Conservation (phyloP, 2,113 vertebrate genomes). For the Madoqua kirkii region DNA sequence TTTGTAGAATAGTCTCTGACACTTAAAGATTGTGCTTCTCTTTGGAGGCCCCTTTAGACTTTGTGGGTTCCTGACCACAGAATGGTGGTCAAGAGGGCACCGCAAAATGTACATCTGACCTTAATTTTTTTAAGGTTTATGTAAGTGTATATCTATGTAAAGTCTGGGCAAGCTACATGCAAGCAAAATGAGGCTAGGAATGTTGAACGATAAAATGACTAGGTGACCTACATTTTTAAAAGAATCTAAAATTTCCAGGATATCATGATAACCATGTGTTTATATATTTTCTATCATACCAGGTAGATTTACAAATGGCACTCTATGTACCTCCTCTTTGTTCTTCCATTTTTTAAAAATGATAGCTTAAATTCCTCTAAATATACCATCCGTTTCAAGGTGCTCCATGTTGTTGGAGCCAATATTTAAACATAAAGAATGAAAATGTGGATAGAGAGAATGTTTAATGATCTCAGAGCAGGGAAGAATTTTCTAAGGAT, state of each 20-base stretch:
- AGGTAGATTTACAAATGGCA: neutral
- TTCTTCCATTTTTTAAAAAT: neutral
- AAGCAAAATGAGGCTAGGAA: neutral
- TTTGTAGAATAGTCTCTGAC: too few relatives aligned
- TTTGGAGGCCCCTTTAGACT: neutral
- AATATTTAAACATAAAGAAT: neutral
- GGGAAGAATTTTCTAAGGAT: neutral
- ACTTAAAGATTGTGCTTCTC: neutral
- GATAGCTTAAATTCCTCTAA: neutral
- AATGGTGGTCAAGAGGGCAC: neutral
- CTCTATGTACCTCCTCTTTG: neutral
- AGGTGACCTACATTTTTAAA: slow-evolving; percentile 8
- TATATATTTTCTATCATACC: neutral
- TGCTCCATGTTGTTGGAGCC: neutral
- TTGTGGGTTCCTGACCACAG: neutral
- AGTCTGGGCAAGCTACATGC: neutral
- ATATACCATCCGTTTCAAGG: neutral
- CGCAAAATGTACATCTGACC: neutral
- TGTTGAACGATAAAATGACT: neutral
- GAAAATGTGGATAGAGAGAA: neutral
- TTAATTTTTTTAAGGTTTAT: neutral
- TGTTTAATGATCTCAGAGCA: neutral
- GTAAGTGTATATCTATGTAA: neutral
- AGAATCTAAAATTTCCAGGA: neutral
- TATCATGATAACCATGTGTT: neutral